Evolutionary conservation across 2,113 vertebrate species (phyloP).

Genomic region (Oceanites oceanicus): DNA sequence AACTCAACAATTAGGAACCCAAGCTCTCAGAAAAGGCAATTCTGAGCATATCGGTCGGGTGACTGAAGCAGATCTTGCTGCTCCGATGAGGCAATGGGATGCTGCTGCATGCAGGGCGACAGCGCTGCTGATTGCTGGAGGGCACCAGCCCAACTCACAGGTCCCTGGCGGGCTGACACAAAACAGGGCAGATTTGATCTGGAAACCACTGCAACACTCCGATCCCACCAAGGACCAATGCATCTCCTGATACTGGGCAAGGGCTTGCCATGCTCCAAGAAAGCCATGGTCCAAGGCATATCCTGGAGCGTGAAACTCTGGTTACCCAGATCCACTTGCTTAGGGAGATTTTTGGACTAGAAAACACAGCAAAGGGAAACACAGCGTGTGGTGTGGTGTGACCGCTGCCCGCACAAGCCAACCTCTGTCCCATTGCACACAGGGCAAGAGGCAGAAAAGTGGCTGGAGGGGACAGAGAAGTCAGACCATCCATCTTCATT

Average conservation of each 20-base stretch:
- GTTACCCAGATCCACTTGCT: neutral
- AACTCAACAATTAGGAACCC: neutral
- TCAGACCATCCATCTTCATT: neutral
- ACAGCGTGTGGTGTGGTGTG: rapidly evolving
- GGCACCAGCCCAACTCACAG: neutral
- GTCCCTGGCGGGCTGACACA: neutral
- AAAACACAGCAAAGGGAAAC: neutral
- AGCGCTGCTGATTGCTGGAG: neutral
- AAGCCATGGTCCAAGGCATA: neutral
- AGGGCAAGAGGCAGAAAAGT: neutral
- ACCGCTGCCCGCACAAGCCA: neutral
- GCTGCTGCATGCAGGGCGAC: neutral
- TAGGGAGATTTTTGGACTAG: neutral
- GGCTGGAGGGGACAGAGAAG: neutral
- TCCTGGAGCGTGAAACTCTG: rapidly evolving
- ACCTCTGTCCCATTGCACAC: rapidly evolving
- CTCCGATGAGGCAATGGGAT: neutral
- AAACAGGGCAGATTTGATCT: neutral
- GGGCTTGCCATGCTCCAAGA: neutral
- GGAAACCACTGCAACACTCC: neutral
- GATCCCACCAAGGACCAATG: rapidly evolving
- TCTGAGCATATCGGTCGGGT: rapidly evolving
- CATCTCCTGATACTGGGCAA: neutral
- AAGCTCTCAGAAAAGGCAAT: neutral
- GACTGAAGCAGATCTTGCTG: neutral